Percentiles rank a stretch among this genome's conserved stretches.
phyloP scores from a whole-genome alignment of 2,113 vertebrate genomes.

The Xerus inauris region DNA sequence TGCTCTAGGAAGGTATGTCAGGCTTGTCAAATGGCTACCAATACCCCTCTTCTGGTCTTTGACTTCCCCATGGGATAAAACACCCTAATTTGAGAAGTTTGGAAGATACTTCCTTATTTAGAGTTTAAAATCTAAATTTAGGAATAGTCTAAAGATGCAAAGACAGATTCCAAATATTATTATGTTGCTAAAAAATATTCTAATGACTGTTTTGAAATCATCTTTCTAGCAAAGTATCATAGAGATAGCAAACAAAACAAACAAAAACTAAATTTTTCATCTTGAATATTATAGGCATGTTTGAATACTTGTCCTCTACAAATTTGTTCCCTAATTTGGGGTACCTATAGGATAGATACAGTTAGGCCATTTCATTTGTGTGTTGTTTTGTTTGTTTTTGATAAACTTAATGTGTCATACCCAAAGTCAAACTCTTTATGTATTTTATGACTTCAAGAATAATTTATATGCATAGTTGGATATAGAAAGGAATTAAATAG shows the following conservation, averaged over 20 bases:
- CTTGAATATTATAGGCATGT: neutral
- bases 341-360: neutral
- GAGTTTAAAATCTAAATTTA: constrained; percentile 35
- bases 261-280: neutral
- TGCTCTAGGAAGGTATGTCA: neutral
- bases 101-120: constrained; percentile 31
- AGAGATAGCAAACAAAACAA: neutral
- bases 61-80: neutral
- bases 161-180: neutral
- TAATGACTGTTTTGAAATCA: constrained; percentile 34
- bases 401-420: neutral
- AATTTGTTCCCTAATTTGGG: constrained; percentile 20
- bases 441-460: constrained; percentile 37
- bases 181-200: constrained; percentile 49
- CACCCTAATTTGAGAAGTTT: constrained; percentile 33
- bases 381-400: neutral
- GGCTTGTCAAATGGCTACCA: neutral
- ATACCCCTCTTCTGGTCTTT: neutral
- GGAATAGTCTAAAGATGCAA: constrained; percentile 34
- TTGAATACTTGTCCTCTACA: constrained; percentile 11
- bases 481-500: constrained; percentile 33
- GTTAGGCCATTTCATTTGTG: constrained; percentile 10
- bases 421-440: constrained; percentile 21
- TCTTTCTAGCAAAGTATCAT: constrained; percentile 25
- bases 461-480: constrained; percentile 3